Evolutionary conservation across 1,140 invertebrate species (phyloP).

Genomic region (Helicoverpa zea): DNA sequence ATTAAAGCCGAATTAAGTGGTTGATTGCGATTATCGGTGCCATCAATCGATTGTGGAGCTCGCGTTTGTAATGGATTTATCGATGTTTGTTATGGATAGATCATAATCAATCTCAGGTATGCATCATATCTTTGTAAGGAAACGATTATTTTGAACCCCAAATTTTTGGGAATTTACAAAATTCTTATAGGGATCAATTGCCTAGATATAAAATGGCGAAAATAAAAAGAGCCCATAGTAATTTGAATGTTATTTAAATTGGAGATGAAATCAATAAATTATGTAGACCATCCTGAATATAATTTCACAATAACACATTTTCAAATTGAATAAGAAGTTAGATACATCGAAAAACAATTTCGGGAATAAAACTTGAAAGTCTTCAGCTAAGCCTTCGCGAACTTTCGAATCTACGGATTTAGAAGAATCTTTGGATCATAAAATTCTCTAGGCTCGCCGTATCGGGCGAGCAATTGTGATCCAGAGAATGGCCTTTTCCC

Average conservation of each 20-base stretch:
- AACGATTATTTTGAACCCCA: too few relatives aligned
- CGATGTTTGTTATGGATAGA: not conserved
- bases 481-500: slow-evolving; percentile 21
- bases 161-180: too few relatives aligned
- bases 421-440: slow-evolving; percentile 43
- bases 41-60: slow-evolving; percentile 9
- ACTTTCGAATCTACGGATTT: slow-evolving; percentile 37
- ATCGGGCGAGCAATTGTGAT: slow-evolving; percentile 38
- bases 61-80: slow-evolving; percentile 1
- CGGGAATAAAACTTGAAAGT: slow-evolving; percentile 16
- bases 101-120: too few relatives aligned
- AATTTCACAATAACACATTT: too few relatives aligned
- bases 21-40: slow-evolving; percentile 19
- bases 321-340: not conserved
- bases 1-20: slow-evolving; percentile 36
- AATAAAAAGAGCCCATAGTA: too few relatives aligned
- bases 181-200: too few relatives aligned
- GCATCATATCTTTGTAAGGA: too few relatives aligned
- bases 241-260: too few relatives aligned
- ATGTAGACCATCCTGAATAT: too few relatives aligned
- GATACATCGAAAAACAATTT: slow-evolving; percentile 24
- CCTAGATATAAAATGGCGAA: too few relatives aligned
- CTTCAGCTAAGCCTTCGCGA: slow-evolving; percentile 20
- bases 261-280: too few relatives aligned
- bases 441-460: slow-evolving; percentile 36